Evolutionary conservation across 1,140 invertebrate species (phyloP).

Genomic region (Drosophila neocordata): DNA sequence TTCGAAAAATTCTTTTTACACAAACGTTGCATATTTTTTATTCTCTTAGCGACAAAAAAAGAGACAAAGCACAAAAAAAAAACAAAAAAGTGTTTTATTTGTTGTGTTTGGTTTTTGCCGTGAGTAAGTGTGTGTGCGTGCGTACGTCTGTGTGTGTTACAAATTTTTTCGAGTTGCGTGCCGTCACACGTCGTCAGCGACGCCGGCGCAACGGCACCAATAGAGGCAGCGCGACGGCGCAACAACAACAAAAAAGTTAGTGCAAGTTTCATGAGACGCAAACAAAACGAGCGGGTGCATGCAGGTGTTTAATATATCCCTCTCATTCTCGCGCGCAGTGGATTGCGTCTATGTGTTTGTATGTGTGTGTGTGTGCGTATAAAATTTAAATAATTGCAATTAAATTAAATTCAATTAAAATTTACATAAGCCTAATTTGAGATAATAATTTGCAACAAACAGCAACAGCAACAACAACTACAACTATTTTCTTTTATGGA

Average conservation of each 20-base stretch:
- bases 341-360: not conserved
- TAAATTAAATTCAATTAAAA: conserved; percentile 5
- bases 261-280: conserved; percentile 27
- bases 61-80: not conserved
- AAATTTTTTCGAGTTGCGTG: conserved; percentile 29
- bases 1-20: not conserved
- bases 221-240: conserved; percentile 2
- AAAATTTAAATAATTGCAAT: conserved; percentile 2
- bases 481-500: too few species aligned
- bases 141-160: not conserved
- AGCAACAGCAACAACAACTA: not conserved
- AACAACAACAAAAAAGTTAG: conserved; percentile 32
- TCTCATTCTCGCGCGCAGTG: not conserved
- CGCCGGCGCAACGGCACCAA: conserved; percentile 30
- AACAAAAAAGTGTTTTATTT: not conserved
- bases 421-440: not conserved
- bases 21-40: not conserved
- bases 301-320: conserved; percentile 26
- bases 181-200: conserved; percentile 29
- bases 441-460: conserved; percentile 8
- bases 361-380: not conserved
- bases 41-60: not conserved
- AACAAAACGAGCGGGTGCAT: conserved; percentile 13
- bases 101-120: not conserved
- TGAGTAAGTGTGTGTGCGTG: not conserved